Base-by-base conservation (phyloP, 92 coral and sea anemone genomes). In the Phenganax stokvisi region DNA sequence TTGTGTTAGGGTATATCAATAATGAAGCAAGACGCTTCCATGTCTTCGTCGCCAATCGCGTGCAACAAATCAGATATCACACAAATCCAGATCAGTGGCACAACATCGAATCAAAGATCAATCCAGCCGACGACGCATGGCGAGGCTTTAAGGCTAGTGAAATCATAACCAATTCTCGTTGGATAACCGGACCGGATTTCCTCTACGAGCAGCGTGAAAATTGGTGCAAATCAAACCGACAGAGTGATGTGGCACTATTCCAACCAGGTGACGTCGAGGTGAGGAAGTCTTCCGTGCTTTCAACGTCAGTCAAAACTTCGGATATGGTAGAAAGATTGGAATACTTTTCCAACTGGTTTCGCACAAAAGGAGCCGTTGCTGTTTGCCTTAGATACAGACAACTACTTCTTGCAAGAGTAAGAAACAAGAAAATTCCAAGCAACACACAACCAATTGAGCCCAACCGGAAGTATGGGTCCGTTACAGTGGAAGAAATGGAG, bases 51-150 rank as follows among this genome's bases (percentile, higher is more conserved):
- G 83, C 84, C 47, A 82, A 75, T 68, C 81, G 89, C 53, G 89
- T 82, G 9, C 87, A 86, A 82, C 77, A 86, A 58, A 83, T 83
- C 54, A 76, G 76, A 44, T 83, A 86, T 13, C 20, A 17, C 54
- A 75, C 83, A 13, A 47, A 64, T 10, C 77, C 79, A 30, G 6
- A 75, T 10, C 86, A 81, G 47, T 86, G 83, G 89, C 81, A 51
- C 71, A 81, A 86, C 82, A 54, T 76, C 28, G 86, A 76, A 63
- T 59, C 86, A 29, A 59, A 76, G 47, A 61, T 55, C 78, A 86
- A 86, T 59, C 86, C 86, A 9, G 87, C 87, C 67, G 89, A 86
- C 54, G 83, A 86, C 25, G 83, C 87, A 30, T 86, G 83, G 7
- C 77, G 89, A 76, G 89, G 89, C 0, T 60, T 86, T 20, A 82